Evolutionary conservation across 2,113 vertebrate species (phyloP).

Genomic region (Junco hyemalis): DNA sequence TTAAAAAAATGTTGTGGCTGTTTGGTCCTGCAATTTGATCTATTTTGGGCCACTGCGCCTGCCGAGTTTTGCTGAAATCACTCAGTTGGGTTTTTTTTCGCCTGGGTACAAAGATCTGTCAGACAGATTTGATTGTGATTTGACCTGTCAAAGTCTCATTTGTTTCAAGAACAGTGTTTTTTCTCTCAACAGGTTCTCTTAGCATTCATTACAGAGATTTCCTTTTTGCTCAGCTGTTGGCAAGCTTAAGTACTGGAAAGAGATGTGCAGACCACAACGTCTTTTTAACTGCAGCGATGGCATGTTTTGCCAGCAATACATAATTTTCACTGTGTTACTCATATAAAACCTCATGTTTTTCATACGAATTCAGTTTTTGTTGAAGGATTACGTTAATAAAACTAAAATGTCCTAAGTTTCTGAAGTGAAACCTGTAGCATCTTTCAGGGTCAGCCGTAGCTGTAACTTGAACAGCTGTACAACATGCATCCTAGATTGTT

Average conservation of each 20-base stretch:
- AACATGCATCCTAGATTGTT: slow-evolving; percentile 80
- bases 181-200: background rate
- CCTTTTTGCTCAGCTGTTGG: background rate
- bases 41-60: background rate
- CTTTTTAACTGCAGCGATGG: background rate
- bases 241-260: background rate
- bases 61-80: background rate
- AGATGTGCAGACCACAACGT: background rate
- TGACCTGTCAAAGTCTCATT: background rate
- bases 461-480: slow-evolving; percentile 80
- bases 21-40: slow-evolving; percentile 1
- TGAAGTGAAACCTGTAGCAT: slow-evolving; percentile 49
- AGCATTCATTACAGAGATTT: background rate
- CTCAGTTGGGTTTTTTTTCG: background rate
- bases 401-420: slow-evolving; percentile 57
- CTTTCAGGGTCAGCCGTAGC: slow-evolving; percentile 76
- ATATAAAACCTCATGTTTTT: background rate
- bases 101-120: background rate
- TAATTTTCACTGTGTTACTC: background rate
- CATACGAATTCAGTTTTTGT: background rate
- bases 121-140: background rate
- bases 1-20: slow-evolving; percentile 11
- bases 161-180: background rate
- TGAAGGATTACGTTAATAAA: slow-evolving; percentile 51
- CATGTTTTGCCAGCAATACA: background rate